phyloP scores from a whole-genome alignment of 2,113 vertebrate species.

The Scalopus aquaticus region DNA sequence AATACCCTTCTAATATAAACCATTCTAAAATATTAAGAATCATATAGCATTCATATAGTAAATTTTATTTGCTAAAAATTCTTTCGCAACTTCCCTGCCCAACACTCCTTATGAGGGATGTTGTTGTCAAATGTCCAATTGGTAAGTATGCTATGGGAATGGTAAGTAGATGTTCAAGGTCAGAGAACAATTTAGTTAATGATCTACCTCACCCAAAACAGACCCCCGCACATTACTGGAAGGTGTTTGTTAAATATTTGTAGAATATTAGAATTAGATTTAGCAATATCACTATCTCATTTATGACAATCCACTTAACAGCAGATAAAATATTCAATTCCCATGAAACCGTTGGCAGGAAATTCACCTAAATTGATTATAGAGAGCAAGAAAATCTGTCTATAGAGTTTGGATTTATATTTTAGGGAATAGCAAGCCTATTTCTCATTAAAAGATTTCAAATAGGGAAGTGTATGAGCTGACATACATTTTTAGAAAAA shows the following conservation, averaged over 20 bases:
- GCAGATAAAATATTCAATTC: neutral
- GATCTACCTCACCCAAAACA: neutral
- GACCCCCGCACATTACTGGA: too few species aligned
- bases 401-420: neutral
- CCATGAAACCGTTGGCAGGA: neutral
- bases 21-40: constrained; percentile 3
- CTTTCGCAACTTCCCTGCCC: neutral
- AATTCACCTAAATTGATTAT: neutral
- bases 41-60: neutral
- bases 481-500: neutral
- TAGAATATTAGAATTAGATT: neutral
- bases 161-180: neutral
- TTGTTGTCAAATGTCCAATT: neutral
- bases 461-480: neutral
- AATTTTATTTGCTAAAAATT: constrained; percentile 33
- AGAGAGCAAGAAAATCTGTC: neutral
- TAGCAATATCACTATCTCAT: neutral
- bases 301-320: neutral
- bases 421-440: neutral
- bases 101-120: neutral
- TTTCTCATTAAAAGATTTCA: neutral
- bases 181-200: neutral
- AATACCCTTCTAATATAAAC: constrained; percentile 5
- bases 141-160: neutral
- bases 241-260: neutral